Evolutionary conservation across 2,797 vertebrate genomes (phyloP).

Genomic region (Anableps anableps): DNA sequence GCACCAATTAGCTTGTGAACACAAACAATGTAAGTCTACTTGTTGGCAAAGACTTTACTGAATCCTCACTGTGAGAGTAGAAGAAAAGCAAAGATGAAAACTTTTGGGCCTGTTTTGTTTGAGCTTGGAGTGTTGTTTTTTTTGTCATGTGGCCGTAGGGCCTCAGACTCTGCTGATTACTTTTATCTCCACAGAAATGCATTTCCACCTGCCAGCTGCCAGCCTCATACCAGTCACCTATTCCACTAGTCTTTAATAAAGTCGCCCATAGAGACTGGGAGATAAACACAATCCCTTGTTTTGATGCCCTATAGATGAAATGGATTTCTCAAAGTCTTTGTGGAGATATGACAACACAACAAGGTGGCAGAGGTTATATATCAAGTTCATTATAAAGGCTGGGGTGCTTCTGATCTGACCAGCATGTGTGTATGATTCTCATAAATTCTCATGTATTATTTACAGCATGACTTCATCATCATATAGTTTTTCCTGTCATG

Average conservation of each 20-base stretch:
- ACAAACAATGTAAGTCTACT: slow-evolving; percentile 43
- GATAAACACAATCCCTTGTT: slow-evolving; percentile 66
- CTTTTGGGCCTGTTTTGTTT: slow-evolving; percentile 35
- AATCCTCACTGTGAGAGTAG: not conserved
- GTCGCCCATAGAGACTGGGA: slow-evolving; percentile 54
- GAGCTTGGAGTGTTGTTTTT: slow-evolving; percentile 39
- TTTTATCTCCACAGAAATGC: slow-evolving; percentile 70
- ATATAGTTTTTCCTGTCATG: not conserved
- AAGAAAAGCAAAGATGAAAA: slow-evolving; percentile 20
- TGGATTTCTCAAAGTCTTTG: slow-evolving; percentile 45
- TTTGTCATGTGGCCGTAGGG: slow-evolving; percentile 27
- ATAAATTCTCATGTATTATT: slow-evolving; percentile 34
- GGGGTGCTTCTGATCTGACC: slow-evolving; percentile 21
- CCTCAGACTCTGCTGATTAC: slow-evolving; percentile 60
- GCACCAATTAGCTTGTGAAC: slow-evolving; percentile 48
- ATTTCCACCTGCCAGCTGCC: slow-evolving; percentile 59
- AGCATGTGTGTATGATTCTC: slow-evolving; percentile 6
- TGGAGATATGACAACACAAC: slow-evolving; percentile 39
- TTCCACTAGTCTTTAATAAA: slow-evolving; percentile 66
- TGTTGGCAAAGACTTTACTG: slow-evolving; percentile 8
- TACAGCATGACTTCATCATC: not conserved
- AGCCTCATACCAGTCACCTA: slow-evolving; percentile 59
- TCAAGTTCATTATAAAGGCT: slow-evolving; percentile 15
- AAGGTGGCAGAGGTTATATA: slow-evolving; percentile 35
- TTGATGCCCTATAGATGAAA: slow-evolving; percentile 59